phyloP scores from a whole-genome alignment of 2,888 invertebrate species.

The Osmoderma eremita region DNA sequence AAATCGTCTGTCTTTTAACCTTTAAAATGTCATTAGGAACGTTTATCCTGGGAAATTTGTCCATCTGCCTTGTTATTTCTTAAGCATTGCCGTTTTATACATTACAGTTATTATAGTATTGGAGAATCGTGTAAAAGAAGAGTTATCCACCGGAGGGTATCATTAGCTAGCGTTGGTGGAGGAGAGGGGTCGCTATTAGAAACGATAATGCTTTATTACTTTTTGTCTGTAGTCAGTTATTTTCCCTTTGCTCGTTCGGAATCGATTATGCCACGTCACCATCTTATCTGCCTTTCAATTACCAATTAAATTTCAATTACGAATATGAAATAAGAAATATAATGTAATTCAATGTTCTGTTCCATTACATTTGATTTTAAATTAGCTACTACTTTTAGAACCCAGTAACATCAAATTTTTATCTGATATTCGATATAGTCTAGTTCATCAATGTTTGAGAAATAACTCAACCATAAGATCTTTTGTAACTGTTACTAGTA shows the following conservation, averaged over 20 bases:
- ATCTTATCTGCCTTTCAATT: too few relatives aligned
- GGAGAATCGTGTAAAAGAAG: constrained; percentile 13
- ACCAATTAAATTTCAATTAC: too few relatives aligned
- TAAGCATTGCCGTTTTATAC: constrained; percentile 42
- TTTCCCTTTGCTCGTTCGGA: background rate
- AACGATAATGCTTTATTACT: constrained; percentile 28
- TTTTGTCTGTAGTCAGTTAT: background rate
- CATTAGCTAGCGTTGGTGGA: constrained; percentile 15
- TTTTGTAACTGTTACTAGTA: too few relatives aligned
- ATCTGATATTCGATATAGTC: too few relatives aligned
- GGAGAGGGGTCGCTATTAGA: constrained; percentile 19
- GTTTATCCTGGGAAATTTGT: constrained; percentile 36
- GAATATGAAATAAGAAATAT: too few relatives aligned
- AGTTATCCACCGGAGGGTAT: constrained; percentile 21
- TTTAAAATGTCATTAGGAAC: constrained; percentile 43
- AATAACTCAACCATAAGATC: too few relatives aligned
- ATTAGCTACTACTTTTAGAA: too few relatives aligned
- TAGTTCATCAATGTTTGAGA: too few relatives aligned
- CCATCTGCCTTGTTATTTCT: constrained; percentile 43
- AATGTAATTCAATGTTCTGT: too few relatives aligned
- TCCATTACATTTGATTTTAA: too few relatives aligned
- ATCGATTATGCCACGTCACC: too few relatives aligned
- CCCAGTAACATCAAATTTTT: too few relatives aligned
- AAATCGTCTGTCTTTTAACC: constrained; percentile 32
- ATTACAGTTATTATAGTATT: constrained; percentile 40